Conservation (phyloP, 2,113 vertebrate genomes). For the Dicerorhinus sumatrensis region DNA sequence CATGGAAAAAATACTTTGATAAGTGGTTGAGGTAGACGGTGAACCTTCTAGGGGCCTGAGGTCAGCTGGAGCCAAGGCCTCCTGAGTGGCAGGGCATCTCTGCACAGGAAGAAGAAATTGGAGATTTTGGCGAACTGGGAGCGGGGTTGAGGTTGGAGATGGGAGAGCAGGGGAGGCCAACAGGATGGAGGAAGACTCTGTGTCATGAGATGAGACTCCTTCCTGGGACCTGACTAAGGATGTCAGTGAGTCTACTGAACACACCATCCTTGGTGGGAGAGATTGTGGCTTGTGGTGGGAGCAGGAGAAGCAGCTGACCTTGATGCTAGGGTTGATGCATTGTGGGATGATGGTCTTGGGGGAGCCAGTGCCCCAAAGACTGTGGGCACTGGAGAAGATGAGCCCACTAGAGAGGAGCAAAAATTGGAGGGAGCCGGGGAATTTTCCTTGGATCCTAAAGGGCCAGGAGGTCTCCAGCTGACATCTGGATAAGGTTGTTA, state of each 20-base stretch:
- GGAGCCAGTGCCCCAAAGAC: neutral
- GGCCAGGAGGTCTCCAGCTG: neutral
- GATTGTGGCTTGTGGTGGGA: neutral
- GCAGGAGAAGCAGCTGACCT: neutral
- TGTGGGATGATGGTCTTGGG: neutral
- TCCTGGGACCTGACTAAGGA: neutral
- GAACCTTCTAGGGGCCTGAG: neutral
- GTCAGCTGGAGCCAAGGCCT: neutral
- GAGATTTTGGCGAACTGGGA: neutral
- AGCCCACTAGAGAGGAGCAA: neutral
- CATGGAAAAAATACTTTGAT: neutral
- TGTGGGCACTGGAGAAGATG: neutral
- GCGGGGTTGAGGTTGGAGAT: neutral
- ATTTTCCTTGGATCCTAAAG: neutral
- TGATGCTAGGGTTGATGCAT: too few relatives aligned
- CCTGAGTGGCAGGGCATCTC: neutral
- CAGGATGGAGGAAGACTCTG: neutral
- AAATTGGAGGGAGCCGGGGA: neutral
- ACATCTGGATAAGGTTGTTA: neutral
- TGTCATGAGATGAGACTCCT: neutral
- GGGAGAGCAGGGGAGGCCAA: neutral
- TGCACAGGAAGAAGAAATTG: neutral
- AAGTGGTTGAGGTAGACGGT: neutral
- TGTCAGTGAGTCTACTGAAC: neutral
- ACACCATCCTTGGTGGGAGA: neutral